phyloP scores from a whole-genome alignment of 2,113 vertebrate species.

The Ceyx cyanopectus region DNA sequence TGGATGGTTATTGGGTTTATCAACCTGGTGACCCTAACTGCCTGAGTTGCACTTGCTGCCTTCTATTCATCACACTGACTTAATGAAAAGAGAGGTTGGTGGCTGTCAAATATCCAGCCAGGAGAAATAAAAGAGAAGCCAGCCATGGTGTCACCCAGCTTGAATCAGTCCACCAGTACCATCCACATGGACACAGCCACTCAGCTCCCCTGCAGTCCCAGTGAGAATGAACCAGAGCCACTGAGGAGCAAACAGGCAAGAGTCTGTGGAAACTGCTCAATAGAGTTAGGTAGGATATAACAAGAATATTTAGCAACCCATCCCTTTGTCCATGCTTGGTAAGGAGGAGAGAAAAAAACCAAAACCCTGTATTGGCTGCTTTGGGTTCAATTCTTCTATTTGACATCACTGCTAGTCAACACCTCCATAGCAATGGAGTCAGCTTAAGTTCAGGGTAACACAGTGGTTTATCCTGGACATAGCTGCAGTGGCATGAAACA shows the following conservation, averaged over 20 bases:
- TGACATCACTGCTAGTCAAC: neutral
- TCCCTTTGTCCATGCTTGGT: neutral
- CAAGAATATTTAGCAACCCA: constrained; percentile 56
- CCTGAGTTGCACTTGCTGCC: neutral
- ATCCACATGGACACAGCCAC: neutral
- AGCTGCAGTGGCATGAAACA: neutral
- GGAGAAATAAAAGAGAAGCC: constrained; percentile 55
- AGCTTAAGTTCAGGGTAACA: constrained; percentile 36
- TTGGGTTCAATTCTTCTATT: constrained; percentile 24
- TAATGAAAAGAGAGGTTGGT: constrained; percentile 15
- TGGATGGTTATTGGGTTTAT: neutral
- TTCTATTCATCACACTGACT: neutral
- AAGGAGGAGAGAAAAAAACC: constrained; percentile 30
- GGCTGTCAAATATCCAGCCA: constrained; percentile 41
- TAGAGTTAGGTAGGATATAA: constrained; percentile 59
- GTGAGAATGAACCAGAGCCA: constrained; percentile 56
- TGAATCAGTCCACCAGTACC: neutral
- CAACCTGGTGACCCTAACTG: constrained; percentile 13
- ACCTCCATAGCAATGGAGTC: constrained; percentile 19
- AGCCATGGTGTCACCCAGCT: neutral
- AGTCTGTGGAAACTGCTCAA: constrained; percentile 46
- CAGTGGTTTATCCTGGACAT: neutral
- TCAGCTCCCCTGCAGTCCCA: neutral
- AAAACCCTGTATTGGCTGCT: neutral
- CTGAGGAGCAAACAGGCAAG: constrained; percentile 49